A percentile compares a stretch with the other conserved stretches of the same genome.
These are phyloP conservation scores for Aporrectodea caliginosa DNA, from an alignment of 1,140 invertebrate species.

Conservation along the genomic window DNA sequence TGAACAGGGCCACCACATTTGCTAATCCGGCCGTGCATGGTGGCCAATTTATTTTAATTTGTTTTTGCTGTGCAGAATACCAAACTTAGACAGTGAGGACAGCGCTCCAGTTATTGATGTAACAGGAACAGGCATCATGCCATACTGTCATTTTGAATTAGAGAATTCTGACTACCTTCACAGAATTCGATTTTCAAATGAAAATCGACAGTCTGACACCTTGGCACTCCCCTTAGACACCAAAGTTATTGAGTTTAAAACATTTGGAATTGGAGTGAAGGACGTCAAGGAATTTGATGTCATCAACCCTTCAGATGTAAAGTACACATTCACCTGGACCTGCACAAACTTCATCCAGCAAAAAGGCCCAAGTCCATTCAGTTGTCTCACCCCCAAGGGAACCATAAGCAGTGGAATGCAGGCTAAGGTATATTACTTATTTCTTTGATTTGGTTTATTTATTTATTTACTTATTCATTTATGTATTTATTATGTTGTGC, in stretches of 20 bases:
- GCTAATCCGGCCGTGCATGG: no score
- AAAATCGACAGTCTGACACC: conserved; percentile 46
- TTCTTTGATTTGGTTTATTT: no score
- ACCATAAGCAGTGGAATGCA: background rate
- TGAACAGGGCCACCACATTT: no score
- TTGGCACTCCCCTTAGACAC: conserved; percentile 50
- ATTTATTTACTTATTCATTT: no score
- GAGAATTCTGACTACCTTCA: conserved; percentile 54
- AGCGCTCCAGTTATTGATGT: conserved; percentile 49
- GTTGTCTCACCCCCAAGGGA: background rate
- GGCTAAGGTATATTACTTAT: background rate
- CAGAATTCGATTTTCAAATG: conserved; percentile 49
- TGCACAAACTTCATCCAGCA: background rate
- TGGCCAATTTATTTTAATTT: no score
- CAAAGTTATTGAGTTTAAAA: conserved; percentile 53
- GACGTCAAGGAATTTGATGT: conserved; percentile 46
- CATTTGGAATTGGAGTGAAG: conserved; percentile 44
- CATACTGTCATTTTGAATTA: conserved; percentile 57
- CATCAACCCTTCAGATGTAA: conserved; percentile 52
- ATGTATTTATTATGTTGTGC: no score
- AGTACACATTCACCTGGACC: conserved; percentile 51
- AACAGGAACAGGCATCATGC: conserved; percentile 51
- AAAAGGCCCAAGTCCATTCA: background rate
- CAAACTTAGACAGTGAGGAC: conserved; percentile 46
- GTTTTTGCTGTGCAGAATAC: conserved; percentile 41